A percentile compares a stretch with the other conserved stretches of the same genome.
Evolutionary conservation across 2,113 vertebrate species (phyloP).

Genomic region (Crotalus helleri): DNA sequence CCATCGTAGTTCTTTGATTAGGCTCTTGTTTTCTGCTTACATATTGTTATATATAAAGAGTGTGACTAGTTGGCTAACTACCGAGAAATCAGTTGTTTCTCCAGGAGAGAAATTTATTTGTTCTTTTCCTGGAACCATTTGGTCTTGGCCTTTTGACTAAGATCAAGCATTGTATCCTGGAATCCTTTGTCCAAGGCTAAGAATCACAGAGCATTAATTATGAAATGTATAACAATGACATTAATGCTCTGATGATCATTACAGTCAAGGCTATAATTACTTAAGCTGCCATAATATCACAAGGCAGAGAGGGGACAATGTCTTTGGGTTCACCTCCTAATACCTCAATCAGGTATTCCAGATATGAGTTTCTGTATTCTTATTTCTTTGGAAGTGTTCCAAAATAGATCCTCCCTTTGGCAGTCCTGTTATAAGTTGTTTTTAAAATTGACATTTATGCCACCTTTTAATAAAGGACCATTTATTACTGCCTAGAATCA

Average conservation of each 20-base stretch:
- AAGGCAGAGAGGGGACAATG: background rate
- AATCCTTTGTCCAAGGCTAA: background rate
- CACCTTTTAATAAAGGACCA: constrained; percentile 10
- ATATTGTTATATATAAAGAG: background rate
- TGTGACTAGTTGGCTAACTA: background rate
- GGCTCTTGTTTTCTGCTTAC: background rate
- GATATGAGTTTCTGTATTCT: background rate
- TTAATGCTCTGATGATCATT: background rate
- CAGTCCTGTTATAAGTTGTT: background rate
- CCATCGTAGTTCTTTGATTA: background rate
- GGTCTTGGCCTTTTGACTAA: background rate
- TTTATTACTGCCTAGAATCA: constrained; percentile 9
- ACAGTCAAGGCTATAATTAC: background rate
- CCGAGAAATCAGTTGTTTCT: background rate
- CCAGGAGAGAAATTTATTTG: background rate
- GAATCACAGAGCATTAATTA: background rate
- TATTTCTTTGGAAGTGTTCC: background rate
- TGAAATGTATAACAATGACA: background rate
- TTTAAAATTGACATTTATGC: constrained; percentile 19
- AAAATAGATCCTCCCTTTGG: background rate
- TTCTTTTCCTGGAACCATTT: background rate
- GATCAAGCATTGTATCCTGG: background rate
- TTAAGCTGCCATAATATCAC: background rate
- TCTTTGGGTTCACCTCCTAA: background rate
- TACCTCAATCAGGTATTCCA: background rate